Evolutionary conservation across 2,113 vertebrate species (phyloP), one percentile per base, ranked within the genome.

Genomic region (Gobius niger): DNA sequence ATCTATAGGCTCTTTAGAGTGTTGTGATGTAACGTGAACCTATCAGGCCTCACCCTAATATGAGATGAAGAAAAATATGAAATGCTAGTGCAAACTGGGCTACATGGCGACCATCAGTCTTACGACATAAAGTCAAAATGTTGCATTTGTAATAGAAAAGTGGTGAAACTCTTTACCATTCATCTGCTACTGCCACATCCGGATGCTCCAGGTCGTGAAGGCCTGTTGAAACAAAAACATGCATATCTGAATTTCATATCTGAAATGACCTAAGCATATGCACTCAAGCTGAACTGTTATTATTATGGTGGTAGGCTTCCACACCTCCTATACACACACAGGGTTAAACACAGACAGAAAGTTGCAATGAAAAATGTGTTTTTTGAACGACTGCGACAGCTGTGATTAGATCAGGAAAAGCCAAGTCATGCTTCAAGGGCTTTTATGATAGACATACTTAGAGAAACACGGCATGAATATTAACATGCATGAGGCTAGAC

Each of bases 151-250:
- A 53, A 65, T 18, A 66, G 19, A 67, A 44, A 46, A 67, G 70
- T 64, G 72, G 73, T 44, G 12, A 8, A 69, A 68, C 65, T 82
- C 68, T 12, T 85, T 92, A 99, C 96, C 98, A 99, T 91, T 98
- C 98, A 0, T 98, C 95, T 83, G 97, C 96, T 88, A 99, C 90
- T 42, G 93, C 95, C 66, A 99, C 96, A 83, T 99, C 97, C n/a
- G 96, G 98, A 86, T 99, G 98, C 77, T 98, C 98, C 93, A 99
- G 93, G 91, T 99, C 98, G 90, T 98, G 96, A 46, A 99, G 94
- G 57, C 98, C 98, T 99, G 77, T 54, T 74, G 18, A 40, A 40
- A 53, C 7, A 93, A 44, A 84, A 59, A 34, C 24, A 34, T 34
- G 5, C 82, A 81, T 34, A 53, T 60, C 34, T 42, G 72, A 66